phyloP scores from a whole-genome alignment of 2,797 vertebrate species.

The Gallinago nigripennis region DNA sequence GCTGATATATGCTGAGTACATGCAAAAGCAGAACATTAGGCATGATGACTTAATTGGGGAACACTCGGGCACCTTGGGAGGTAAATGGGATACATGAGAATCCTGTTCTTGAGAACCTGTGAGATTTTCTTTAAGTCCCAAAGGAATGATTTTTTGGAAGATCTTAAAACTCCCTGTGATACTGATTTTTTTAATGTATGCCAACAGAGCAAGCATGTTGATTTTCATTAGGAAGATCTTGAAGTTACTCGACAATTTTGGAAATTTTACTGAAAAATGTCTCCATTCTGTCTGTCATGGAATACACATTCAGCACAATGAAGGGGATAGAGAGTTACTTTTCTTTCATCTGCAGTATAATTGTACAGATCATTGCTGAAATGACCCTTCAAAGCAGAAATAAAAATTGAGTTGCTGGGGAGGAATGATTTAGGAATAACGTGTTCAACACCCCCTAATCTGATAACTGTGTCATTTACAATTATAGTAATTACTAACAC shows the following conservation, averaged over 20 bases:
- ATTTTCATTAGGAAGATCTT: neutral
- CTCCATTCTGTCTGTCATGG: neutral
- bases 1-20: neutral
- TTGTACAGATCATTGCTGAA: neutral
- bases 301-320: neutral
- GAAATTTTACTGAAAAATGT: neutral
- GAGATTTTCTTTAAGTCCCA: neutral
- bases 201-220: neutral
- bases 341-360: neutral
- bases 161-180: neutral
- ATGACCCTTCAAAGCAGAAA: conserved; percentile 23
- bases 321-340: neutral
- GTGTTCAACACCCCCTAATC: neutral
- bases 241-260: neutral
- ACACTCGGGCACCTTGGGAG: neutral
- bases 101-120: neutral
- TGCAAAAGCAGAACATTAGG: neutral
- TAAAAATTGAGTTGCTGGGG: neutral
- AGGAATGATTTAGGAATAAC: neutral
- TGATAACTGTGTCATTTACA: conserved; percentile 10
- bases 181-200: neutral
- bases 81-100: neutral
- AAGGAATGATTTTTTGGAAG: neutral
- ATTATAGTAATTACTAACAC: neutral
- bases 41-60: neutral